Conservation (phyloP, 2,113 vertebrate species). For the Calyptomena viridis region DNA sequence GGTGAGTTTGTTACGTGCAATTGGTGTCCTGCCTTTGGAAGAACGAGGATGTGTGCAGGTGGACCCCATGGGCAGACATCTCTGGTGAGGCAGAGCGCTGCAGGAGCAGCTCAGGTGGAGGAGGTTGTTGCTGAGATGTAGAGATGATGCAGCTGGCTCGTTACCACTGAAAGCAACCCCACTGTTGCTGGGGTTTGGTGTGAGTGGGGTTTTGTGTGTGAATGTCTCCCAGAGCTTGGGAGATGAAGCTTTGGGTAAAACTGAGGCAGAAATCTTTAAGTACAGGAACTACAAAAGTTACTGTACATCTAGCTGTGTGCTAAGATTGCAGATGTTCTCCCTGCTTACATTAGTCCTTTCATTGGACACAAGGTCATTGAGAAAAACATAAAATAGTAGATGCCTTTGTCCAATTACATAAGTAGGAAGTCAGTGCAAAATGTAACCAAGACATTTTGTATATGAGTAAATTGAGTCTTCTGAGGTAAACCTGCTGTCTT, state of each 20-base stretch:
- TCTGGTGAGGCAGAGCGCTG: not conserved
- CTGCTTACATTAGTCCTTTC: not conserved
- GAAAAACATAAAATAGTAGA: not conserved
- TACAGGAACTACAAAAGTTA: not conserved
- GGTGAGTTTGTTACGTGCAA: not conserved
- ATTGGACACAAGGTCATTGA: not conserved
- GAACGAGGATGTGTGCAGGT: rapidly evolving
- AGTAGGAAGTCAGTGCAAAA: not conserved
- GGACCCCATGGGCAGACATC: rapidly evolving
- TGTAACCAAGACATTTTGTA: not conserved
- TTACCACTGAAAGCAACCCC: not conserved
- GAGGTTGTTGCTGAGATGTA: not conserved
- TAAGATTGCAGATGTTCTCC: not conserved
- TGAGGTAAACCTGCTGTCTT: not conserved
- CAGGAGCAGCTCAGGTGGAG: not conserved
- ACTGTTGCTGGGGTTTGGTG: not conserved
- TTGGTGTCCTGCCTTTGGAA: not conserved
- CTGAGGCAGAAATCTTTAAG: conserved; percentile 21
- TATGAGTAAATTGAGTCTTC: not conserved
- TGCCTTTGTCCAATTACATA: not conserved
- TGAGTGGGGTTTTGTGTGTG: not conserved
- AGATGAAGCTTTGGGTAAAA: not conserved
- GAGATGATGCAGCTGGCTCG: not conserved
- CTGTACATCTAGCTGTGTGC: not conserved
- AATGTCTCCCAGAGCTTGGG: not conserved